A percentile compares a stretch with the other conserved stretches of the same genome.
These are phyloP conservation scores for Luehdorfia chinensis DNA, from an alignment of 1,140 invertebrate species.

Conservation along the genomic window DNA sequence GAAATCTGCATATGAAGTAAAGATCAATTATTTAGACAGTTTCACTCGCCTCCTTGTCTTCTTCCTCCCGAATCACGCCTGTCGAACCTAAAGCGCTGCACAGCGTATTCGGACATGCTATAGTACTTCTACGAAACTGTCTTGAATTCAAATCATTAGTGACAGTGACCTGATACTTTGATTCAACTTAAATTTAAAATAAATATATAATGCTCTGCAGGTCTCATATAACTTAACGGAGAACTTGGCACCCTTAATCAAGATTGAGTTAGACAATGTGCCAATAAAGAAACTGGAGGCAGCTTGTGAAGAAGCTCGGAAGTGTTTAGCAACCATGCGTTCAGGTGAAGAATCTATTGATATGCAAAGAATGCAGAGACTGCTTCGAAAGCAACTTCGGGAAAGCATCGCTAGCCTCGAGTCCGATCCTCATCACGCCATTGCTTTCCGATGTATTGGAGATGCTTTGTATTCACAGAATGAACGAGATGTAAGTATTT, in stretches of 20 bases:
- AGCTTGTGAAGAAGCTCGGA: constrained; percentile 80
- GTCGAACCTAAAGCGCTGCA: too few species aligned
- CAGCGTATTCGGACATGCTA: too few species aligned
- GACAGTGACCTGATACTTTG: too few species aligned
- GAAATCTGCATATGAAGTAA: too few species aligned
- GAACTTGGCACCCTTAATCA: constrained; percentile 84
- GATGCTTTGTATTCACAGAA: constrained; percentile 89
- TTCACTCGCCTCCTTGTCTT: too few species aligned
- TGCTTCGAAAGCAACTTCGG: constrained; percentile 85
- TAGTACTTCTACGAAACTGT: too few species aligned
- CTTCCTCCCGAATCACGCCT: too few species aligned
- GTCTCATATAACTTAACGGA: constrained; percentile 83
- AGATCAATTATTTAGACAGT: too few species aligned
- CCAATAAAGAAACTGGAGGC: constrained; percentile 81
- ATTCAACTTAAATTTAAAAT: too few species aligned
- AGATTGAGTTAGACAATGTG: constrained; percentile 88
- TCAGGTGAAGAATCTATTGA: constrained; percentile 80
- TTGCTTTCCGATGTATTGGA: constrained; percentile 87
- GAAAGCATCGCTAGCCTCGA: constrained; percentile 86
- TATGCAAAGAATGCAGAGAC: constrained; percentile 84
- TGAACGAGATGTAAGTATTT: constrained; percentile 83
- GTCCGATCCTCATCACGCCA: constrained; percentile 84
- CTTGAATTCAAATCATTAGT: too few species aligned
- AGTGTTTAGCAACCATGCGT: constrained; percentile 73
- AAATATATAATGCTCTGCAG: too few species aligned